Conservation (phyloP, 2,113 vertebrate genomes). For the Tupaia tana region DNA sequence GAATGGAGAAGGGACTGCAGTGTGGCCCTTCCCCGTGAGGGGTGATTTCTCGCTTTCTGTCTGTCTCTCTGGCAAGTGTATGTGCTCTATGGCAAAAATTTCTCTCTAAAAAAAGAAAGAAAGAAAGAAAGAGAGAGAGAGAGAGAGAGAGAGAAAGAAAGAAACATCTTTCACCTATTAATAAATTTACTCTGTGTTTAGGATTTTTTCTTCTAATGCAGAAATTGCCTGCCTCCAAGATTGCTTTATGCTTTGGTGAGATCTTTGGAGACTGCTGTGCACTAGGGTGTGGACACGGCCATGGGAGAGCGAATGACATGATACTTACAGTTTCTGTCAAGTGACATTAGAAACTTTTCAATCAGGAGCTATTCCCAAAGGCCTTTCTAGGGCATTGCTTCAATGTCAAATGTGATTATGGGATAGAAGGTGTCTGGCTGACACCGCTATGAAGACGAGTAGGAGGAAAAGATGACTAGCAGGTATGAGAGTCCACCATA, state of each 20-base stretch:
- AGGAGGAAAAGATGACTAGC: neutral
- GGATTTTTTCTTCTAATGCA: neutral
- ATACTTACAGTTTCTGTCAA: neutral
- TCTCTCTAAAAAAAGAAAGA: too few relatives aligned
- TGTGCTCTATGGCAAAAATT: too few relatives aligned
- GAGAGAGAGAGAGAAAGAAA: too few relatives aligned
- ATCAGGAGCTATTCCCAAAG: neutral
- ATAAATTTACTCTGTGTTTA: neutral
- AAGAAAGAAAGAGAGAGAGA: too few relatives aligned
- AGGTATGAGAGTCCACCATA: neutral
- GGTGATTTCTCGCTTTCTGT: too few relatives aligned
- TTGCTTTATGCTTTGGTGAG: neutral
- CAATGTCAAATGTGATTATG: neutral
- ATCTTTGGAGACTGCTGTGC: neutral
- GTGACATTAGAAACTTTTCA: neutral
- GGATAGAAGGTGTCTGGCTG: neutral
- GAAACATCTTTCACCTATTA: too few relatives aligned
- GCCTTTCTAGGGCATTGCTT: neutral
- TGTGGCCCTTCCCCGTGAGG: too few relatives aligned
- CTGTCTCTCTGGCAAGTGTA: too few relatives aligned
- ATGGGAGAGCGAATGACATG: neutral
- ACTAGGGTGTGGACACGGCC: too few relatives aligned
- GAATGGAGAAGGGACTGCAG: too few relatives aligned
- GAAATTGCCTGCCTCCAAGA: neutral
- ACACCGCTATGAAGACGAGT: neutral